Evolutionary conservation across 2,113 vertebrate species (phyloP).

Genomic region (Vidua macroura): DNA sequence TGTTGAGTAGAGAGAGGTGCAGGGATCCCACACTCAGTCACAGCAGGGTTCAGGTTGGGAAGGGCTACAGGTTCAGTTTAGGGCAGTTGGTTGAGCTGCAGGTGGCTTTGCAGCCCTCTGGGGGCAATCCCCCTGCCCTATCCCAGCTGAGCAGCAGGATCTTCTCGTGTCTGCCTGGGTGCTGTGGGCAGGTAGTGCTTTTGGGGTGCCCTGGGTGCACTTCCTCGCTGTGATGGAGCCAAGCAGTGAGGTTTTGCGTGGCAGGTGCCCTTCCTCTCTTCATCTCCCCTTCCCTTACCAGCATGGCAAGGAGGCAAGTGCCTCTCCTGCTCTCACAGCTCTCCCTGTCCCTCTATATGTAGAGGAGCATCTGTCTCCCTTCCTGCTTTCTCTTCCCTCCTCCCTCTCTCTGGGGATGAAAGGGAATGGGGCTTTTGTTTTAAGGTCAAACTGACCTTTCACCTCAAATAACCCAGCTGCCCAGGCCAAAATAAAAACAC

Average conservation of each 20-base stretch:
- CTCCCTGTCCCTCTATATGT: background rate
- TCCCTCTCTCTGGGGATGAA: constrained; percentile 46
- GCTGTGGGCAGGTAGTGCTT: rapidly evolving
- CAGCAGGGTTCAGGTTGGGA: background rate
- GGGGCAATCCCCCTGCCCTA: rapidly evolving
- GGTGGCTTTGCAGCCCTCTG: background rate
- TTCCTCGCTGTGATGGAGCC: background rate
- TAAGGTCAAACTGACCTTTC: constrained; percentile 42
- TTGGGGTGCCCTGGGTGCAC: background rate
- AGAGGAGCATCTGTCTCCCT: background rate
- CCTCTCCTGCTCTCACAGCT: background rate
- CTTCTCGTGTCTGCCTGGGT: background rate
- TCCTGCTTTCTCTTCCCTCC: background rate
- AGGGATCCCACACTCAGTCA: background rate
- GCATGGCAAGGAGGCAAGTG: background rate
- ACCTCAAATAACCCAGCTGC: constrained; percentile 54
- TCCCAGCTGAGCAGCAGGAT: rapidly evolving
- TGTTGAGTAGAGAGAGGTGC: background rate
- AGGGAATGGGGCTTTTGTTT: constrained; percentile 61
- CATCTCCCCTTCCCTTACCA: background rate
- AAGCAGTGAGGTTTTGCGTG: rapidly evolving
- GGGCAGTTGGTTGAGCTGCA: rapidly evolving
- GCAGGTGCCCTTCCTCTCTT: background rate
- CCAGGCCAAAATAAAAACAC: constrained; percentile 58
- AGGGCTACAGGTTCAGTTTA: background rate